Evolutionary conservation across 2,888 invertebrate genomes (phyloP).

Genomic region (Harpalus rufipes): DNA sequence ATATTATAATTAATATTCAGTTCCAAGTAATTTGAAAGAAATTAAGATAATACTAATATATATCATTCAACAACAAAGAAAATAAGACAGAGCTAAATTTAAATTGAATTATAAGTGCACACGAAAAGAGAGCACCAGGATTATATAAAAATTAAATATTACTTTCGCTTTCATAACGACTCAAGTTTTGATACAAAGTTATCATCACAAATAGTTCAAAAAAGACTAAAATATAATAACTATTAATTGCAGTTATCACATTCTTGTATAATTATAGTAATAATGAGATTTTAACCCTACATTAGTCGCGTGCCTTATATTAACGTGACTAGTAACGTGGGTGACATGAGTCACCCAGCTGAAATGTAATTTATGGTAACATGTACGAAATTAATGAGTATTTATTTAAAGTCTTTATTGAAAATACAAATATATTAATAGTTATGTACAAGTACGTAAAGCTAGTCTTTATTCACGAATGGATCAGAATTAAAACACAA

Average conservation of each 20-base stretch:
- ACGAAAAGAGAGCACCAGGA: neutral
- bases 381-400: no score
- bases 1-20: no score
- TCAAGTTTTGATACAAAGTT: neutral
- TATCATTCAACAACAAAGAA: neutral
- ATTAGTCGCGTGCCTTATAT: no score
- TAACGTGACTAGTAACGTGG: no score
- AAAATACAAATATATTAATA: no score
- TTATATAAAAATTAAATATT: neutral
- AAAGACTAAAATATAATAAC: neutral
- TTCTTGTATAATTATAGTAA: neutral
- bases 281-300: neutral
- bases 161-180: neutral
- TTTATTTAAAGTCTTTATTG: no score
- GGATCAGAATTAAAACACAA: no score
- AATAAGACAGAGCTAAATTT: neutral
- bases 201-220: neutral
- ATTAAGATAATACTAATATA: neutral
- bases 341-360: no score
- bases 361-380: no score
- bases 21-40: neutral
- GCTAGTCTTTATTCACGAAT: no score
- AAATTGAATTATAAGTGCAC: neutral
- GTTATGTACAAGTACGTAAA: no score
- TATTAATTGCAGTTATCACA: neutral